Evolutionary conservation across 2,888 invertebrate species (phyloP), one percentile per base, ranked within the genome.

Genomic region (Cheiracanthium punctorium): DNA sequence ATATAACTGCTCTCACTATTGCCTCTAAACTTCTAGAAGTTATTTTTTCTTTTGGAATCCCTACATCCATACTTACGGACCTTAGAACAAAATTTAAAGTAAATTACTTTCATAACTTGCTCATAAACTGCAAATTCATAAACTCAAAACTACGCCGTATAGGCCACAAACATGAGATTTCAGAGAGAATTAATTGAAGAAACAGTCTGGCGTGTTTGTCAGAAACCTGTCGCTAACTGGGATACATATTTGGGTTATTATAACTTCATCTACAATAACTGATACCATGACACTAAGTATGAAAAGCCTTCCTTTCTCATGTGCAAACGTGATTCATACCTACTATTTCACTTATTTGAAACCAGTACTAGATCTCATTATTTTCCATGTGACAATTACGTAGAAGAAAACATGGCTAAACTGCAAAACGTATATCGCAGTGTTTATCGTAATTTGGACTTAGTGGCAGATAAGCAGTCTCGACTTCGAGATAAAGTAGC

Each of bases 271-370:
- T 67, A 28, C 28, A 65, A 65, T 65, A 67, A 67, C 30, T 67
- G 30, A 12, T 67, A 67, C 30, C 67, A 67, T 67, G 67, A 67
- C n/a, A 67, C 67, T n/a, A n/a, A n/a, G n/a, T n/a, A n/a, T n/a
- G n/a, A n/a, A n/a, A n/a, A n/a, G n/a, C n/a, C n/a, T n/a, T n/a
- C n/a, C n/a, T n/a, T n/a, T n/a, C n/a, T n/a, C n/a, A n/a, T n/a
- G n/a, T n/a, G n/a, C n/a, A n/a, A 67, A 30, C 67, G 67, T 29
- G 67, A 67, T 67, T 1, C 30, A 14, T 30, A 67, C 28, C 30
- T 67, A 29, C 67, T 32, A 14, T 67, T 67, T 29, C 67, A 67
- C 17, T 8, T 67, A 67, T 67, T 67, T 30, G 5, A 67, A 20
- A 10, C 28, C 28, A 67, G 30, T 1, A 29, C 67, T 10, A 29